phyloP scores from a whole-genome alignment of 1,140 invertebrate species.

The Aphaenogaster rudis region DNA sequence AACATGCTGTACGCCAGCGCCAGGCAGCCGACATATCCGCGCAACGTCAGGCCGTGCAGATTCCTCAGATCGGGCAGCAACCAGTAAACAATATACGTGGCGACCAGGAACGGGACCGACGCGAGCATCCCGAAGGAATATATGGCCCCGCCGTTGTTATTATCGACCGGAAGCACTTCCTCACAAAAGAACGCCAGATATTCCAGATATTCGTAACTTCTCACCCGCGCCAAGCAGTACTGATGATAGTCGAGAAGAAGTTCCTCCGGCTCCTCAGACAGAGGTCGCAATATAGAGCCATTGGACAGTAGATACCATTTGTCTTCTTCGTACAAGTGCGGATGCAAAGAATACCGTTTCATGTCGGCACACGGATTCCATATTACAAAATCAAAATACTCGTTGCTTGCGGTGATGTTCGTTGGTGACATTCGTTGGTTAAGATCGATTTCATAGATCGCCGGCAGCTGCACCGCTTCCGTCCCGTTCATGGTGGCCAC shows the following conservation, averaged over 20 bases:
- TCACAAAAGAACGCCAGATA: conserved; percentile 25
- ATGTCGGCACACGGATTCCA: conserved; percentile 48
- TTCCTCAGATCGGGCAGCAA: conserved; percentile 90
- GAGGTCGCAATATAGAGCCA: conserved; percentile 74
- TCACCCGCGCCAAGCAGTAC: conserved; percentile 77
- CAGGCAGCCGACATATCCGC: conserved; percentile 89
- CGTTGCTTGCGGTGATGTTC: conserved; percentile 45
- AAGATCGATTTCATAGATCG: conserved; percentile 46
- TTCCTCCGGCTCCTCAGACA: background rate
- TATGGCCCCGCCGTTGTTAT: background rate
- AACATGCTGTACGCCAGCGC: conserved; percentile 88
- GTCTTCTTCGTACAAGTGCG: conserved; percentile 71
- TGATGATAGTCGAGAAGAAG: conserved; percentile 58
- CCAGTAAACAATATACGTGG: conserved; percentile 90
- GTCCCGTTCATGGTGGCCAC: conserved; percentile 8
- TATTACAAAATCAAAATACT: conserved; percentile 11
- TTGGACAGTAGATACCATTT: conserved; percentile 80
- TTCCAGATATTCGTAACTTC: background rate
- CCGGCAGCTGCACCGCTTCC: conserved; percentile 7
- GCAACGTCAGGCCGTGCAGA: conserved; percentile 90
- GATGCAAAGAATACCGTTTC: conserved; percentile 75
- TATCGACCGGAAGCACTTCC: conserved; percentile 28
- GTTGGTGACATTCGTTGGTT: background rate
- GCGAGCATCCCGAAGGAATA: conserved; percentile 86
- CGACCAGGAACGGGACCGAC: conserved; percentile 90